phyloP scores from a whole-genome alignment of 2,113 vertebrate genomes.

The Halichoeres trimaculatus region DNA sequence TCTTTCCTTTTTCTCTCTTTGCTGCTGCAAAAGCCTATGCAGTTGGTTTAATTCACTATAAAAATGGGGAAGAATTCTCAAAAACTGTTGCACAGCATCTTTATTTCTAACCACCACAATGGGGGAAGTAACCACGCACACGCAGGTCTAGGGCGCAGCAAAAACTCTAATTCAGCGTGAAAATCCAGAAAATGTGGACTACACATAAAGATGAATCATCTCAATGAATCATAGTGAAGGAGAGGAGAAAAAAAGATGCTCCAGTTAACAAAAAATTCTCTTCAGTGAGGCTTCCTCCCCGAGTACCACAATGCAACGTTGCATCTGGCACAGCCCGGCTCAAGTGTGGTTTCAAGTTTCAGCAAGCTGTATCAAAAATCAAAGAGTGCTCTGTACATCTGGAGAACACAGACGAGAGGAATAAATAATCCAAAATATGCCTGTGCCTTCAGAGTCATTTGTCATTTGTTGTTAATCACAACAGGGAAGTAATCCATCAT shows the following conservation, averaged over 20 bases:
- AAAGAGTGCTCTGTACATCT: constrained; percentile 56
- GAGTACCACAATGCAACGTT: neutral
- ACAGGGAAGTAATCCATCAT: constrained; percentile 54
- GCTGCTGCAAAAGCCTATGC: no score
- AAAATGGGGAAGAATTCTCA: neutral
- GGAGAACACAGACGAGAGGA: constrained; percentile 29
- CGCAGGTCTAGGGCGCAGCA: neutral
- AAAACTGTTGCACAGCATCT: neutral
- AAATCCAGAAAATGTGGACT: neutral
- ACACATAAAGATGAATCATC: neutral
- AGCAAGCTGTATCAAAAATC: constrained; percentile 36
- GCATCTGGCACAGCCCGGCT: constrained; percentile 1
- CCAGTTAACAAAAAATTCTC: neutral
- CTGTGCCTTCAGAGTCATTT: constrained; percentile 23
- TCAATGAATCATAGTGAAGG: neutral
- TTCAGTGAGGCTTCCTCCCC: neutral
- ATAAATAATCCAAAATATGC: constrained; percentile 31
- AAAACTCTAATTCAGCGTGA: neutral
- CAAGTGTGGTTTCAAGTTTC: constrained; percentile 12
- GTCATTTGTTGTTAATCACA: constrained; percentile 62
- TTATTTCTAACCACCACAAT: neutral
- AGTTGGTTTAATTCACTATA: neutral
- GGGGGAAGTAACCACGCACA: neutral
- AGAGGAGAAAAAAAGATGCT: neutral
- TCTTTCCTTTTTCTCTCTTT: no score